Base-by-base conservation (phyloP, 2,888 invertebrate species). In the Anticlea derivata region DNA sequence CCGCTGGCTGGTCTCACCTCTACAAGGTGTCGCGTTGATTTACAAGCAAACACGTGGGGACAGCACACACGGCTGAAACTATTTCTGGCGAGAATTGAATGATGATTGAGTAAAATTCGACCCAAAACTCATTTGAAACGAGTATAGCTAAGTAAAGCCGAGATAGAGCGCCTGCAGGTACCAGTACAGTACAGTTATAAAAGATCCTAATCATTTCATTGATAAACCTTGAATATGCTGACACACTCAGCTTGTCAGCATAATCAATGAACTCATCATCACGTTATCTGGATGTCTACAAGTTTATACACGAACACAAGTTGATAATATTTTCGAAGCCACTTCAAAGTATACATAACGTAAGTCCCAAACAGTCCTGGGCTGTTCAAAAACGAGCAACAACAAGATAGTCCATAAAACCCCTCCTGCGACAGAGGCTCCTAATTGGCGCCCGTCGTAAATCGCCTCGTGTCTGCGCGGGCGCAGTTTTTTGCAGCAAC, bases 41-140 rank as follows among this genome's bases (percentile, higher is more conserved):
- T 58, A 61, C 62, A 45, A 31, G 38, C 11, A 5, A 20, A 55
- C 60, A 61, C 54, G 54, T 58, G 58, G 24, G 24, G 12, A 39
- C 44, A 34, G 10, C 3, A 4, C 31, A 31, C 31, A 29, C 23
- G 30, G 13, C 13, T 24, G 2, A 8, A 17, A 17, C 26, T 47
- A 47, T 47, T 47, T 34, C 39, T 40, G 33, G 17, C 13, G 22
- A 22, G 24, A 27, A 22, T 31, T 7, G 23, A 46, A 20, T 22
- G 10, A 20, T 5, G 17, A n/a, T n/a, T 17, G 4, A 4, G 22
- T 12, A 35, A 41, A 8, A 20, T 20, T 12, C 13, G 37, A 24
- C 7, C 30, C 7, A 11, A 12, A 33, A 7, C 20, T 8, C 8
- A 17, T 2, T 33, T 10, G 10, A 8, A 27, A 10, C 8, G 27